Conservation (phyloP, 1,140 invertebrate genomes). For the Pectinophora gossypiella region DNA sequence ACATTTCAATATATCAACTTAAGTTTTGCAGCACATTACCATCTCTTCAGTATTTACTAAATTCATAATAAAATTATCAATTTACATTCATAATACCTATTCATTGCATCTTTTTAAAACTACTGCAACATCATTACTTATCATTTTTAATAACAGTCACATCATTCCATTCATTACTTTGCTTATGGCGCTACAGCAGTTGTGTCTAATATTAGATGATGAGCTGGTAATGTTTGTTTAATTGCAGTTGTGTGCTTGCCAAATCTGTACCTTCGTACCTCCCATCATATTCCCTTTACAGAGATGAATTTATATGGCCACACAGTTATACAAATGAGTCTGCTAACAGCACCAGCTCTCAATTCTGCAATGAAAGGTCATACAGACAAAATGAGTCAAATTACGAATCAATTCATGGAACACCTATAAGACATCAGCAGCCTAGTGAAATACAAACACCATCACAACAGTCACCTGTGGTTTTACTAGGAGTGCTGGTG, state of each 20-base stretch:
- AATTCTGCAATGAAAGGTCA: slow-evolving; percentile 5
- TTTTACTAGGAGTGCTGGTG: not conserved
- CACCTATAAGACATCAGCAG: not conserved
- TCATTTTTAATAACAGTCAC: too few relatives aligned
- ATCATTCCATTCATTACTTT: too few relatives aligned
- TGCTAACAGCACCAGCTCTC: not conserved
- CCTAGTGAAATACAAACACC: not conserved
- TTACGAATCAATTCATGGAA: not conserved
- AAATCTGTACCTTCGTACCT: slow-evolving; percentile 51
- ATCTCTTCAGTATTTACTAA: too few relatives aligned
- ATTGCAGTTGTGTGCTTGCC: slow-evolving; percentile 48
- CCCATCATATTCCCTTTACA: slow-evolving; percentile 37
- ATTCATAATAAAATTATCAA: not conserved
- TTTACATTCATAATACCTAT: not conserved
- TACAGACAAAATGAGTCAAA: not conserved
- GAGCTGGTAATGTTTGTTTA: slow-evolving; percentile 46
- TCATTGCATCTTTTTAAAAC: not conserved
- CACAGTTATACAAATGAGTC: not conserved
- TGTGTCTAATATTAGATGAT: slow-evolving; percentile 1
- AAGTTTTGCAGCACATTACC: too few relatives aligned
- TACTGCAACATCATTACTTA: not conserved
- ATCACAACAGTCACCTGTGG: not conserved
- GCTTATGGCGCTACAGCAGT: too few relatives aligned
- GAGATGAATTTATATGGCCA: slow-evolving; percentile 26
- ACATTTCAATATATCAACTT: too few relatives aligned